A percentile compares a stretch with the other conserved stretches of the same genome.
These are phyloP conservation scores for Odocoileus virginianus DNA, from an alignment of 2,113 vertebrate species.

Conservation along the genomic window DNA sequence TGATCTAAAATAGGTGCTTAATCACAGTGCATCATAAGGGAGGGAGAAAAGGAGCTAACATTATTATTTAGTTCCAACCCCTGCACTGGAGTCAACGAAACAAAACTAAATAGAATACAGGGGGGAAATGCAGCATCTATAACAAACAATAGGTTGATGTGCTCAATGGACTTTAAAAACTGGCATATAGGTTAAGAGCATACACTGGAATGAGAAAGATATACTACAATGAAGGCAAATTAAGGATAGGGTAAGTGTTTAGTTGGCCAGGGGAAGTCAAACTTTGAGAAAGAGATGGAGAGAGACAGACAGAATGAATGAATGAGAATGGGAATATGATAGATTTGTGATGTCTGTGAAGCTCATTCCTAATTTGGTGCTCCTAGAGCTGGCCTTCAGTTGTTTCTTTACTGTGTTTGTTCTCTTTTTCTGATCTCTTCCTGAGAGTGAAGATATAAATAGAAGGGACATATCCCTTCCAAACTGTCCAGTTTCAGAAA, in stretches of 20 bases:
- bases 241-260: not conserved
- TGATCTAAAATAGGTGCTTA: not conserved
- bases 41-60: not conserved
- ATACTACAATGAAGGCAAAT: not conserved
- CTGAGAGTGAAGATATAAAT: not conserved
- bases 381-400: not conserved
- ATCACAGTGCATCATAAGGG: not conserved
- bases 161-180: not conserved
- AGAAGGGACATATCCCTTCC: not conserved
- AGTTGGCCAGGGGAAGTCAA: not conserved
- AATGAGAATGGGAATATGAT: not conserved
- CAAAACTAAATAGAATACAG: not conserved
- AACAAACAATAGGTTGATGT: not conserved
- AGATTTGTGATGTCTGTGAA: not conserved
- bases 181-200: not conserved
- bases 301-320: not conserved
- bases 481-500: not conserved
- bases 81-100: not conserved
- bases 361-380: not conserved
- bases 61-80: not conserved
- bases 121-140: not conserved
- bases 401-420: not conserved
- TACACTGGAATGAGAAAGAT: not conserved
- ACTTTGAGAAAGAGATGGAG: not conserved
- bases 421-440: not conserved